Percentiles rank a stretch among this genome's conserved stretches.
Evolutionary conservation across 2,888 invertebrate genomes (phyloP).

Genomic region (Macropis europaea): DNA sequence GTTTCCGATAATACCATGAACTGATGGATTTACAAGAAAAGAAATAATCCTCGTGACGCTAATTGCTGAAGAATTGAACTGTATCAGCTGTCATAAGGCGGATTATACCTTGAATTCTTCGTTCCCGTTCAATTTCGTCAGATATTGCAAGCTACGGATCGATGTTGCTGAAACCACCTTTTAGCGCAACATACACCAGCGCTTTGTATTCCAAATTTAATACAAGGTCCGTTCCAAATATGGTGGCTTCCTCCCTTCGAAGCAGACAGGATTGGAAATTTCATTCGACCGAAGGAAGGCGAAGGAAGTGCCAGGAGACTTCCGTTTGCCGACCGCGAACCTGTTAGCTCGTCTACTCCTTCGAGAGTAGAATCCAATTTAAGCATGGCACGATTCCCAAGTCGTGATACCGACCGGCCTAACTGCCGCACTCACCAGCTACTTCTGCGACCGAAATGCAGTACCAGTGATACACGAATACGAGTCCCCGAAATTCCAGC

Average conservation of each 20-base stretch:
- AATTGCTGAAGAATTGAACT: too few species aligned
- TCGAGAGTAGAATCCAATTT: slow-evolving; percentile 71
- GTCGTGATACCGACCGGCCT: slow-evolving; percentile 59
- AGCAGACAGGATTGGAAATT: slow-evolving; percentile 69
- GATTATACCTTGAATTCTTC: too few species aligned
- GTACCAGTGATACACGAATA: slow-evolving; percentile 4
- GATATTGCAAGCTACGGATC: neutral
- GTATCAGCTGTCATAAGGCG: too few species aligned
- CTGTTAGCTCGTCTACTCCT: slow-evolving; percentile 59
- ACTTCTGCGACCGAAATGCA: slow-evolving; percentile 46
- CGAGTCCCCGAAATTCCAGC: neutral
- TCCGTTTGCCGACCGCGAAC: slow-evolving; percentile 64
- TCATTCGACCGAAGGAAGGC: slow-evolving; percentile 51
- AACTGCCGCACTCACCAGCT: slow-evolving; percentile 40
- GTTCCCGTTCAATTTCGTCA: neutral
- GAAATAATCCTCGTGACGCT: too few species aligned
- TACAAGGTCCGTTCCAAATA: slow-evolving; percentile 62
- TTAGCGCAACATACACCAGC: neutral
- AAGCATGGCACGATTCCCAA: slow-evolving; percentile 67
- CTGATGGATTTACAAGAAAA: too few species aligned
- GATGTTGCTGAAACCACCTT: neutral
- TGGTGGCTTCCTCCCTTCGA: slow-evolving; percentile 55
- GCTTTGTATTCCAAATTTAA: slow-evolving; percentile 47
- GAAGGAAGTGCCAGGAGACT: slow-evolving; percentile 63
- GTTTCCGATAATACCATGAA: too few species aligned